Percentiles rank a stretch among this genome's conserved stretches.
Evolutionary conservation across 2,888 invertebrate species (phyloP).

Genomic region (Hoplodrina blanda): DNA sequence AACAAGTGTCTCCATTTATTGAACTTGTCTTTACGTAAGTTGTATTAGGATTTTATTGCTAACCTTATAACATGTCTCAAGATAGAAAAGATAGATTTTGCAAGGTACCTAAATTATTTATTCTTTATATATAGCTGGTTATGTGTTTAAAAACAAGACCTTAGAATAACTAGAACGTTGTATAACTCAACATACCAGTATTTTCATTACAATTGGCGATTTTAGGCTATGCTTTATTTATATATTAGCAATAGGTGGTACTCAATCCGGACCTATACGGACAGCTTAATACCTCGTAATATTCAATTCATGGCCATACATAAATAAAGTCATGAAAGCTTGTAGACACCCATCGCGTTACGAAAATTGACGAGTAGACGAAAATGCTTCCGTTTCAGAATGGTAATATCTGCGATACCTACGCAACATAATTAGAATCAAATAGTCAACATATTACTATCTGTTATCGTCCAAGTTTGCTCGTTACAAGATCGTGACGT

Average conservation of each 20-base stretch:
- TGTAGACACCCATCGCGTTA: slow-evolving; percentile 55
- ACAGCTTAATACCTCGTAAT: slow-evolving; percentile 18
- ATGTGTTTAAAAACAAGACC: too few species aligned
- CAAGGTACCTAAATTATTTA: neutral
- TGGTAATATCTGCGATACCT: slow-evolving; percentile 20
- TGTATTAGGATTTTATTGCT: slow-evolving; percentile 64
- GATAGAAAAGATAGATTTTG: slow-evolving; percentile 8
- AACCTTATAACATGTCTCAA: slow-evolving; percentile 12
- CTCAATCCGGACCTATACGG: neutral
- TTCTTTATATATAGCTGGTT: too few species aligned
- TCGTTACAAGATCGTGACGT: slow-evolving; percentile 72
- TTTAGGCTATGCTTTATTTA: slow-evolving; percentile 2
- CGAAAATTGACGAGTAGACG: slow-evolving; percentile 41
- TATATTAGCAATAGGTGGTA: slow-evolving; percentile 2
- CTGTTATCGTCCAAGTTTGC: slow-evolving; percentile 71
- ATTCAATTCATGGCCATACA: slow-evolving; percentile 49
- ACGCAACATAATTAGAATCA: slow-evolving; percentile 56
- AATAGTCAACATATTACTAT: slow-evolving; percentile 65
- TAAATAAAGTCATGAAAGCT: slow-evolving; percentile 50
- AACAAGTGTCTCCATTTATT: slow-evolving; percentile 80
- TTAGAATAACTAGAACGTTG: too few species aligned
- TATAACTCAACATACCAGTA: too few species aligned
- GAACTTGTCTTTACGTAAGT: slow-evolving; percentile 74
- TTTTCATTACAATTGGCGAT: too few species aligned
- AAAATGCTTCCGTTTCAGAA: slow-evolving; percentile 43